These are phyloP conservation scores for Synchiropus splendidus DNA, from an alignment of 2,113 vertebrate species.

Conservation along the genomic window DNA sequence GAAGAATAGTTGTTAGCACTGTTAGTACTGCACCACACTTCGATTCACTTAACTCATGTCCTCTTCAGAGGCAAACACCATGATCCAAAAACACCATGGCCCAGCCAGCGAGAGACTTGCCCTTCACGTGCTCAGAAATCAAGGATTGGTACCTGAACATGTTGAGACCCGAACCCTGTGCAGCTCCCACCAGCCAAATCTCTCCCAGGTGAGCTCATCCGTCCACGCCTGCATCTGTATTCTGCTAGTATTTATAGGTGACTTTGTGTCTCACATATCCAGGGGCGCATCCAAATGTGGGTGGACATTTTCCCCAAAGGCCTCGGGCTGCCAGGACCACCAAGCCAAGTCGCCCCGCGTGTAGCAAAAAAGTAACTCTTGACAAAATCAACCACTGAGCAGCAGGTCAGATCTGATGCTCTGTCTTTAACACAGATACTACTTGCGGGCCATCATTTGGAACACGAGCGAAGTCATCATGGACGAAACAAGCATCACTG, in stretches of 20 bases:
- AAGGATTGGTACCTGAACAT: conserved; percentile 85
- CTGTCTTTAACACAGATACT: conserved; percentile 62
- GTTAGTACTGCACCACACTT: no score
- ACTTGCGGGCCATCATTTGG: conserved; percentile 85
- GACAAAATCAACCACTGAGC: background rate
- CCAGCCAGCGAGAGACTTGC: conserved; percentile 78
- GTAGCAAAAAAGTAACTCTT: conserved; percentile 81
- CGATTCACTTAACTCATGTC: background rate
- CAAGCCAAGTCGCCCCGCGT: conserved; percentile 83
- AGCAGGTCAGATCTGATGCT: background rate
- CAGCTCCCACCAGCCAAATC: conserved; percentile 84
- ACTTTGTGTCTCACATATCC: conserved; percentile 6
- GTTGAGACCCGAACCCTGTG: conserved; percentile 88
- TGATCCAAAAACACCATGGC: conserved; percentile 80
- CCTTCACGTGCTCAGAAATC: conserved; percentile 82
- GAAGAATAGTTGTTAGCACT: no score
- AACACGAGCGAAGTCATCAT: conserved; percentile 89
- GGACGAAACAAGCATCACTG: conserved; percentile 94
- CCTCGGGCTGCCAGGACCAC: conserved; percentile 81
- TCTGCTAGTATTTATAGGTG: background rate
- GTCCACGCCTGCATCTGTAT: background rate
- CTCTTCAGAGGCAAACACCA: conserved; percentile 76
- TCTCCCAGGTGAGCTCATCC: conserved; percentile 48
- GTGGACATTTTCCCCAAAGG: conserved; percentile 93
- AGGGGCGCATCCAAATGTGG: conserved; percentile 97